These are phyloP conservation scores for Camelus dromedarius DNA, from an alignment of 2,113 vertebrate genomes.

Conservation along the genomic window DNA sequence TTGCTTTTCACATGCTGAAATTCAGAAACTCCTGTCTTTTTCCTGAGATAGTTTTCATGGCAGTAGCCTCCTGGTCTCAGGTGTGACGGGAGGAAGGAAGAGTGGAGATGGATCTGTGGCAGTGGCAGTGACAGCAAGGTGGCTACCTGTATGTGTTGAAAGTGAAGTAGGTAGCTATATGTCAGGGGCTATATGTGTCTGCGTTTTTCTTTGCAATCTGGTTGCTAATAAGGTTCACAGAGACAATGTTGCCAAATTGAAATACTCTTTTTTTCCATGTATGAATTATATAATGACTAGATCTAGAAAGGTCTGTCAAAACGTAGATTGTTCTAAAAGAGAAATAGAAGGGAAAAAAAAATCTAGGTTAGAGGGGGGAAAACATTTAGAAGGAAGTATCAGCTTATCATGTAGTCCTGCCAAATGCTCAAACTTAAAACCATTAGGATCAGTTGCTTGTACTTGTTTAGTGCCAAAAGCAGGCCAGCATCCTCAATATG, in stretches of 20 bases:
- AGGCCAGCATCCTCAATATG: background rate
- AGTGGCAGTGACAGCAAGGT: background rate
- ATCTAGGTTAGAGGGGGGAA: constrained; percentile 53
- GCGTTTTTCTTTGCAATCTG: constrained; percentile 57
- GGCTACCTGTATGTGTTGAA: background rate
- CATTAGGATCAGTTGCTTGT: constrained; percentile 71
- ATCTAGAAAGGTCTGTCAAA: constrained; percentile 63
- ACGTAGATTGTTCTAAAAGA: constrained; percentile 62
- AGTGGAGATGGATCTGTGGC: background rate
- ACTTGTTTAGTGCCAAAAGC: constrained; percentile 60
- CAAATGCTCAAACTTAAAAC: constrained; percentile 79
- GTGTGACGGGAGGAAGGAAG: background rate
- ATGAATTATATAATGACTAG: constrained; percentile 43
- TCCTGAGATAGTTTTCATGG: background rate
- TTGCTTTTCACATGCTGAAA: constrained; percentile 57
- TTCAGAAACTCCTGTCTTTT: background rate
- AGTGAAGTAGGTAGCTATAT: background rate
- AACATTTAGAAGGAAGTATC: constrained; percentile 69
- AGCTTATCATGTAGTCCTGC: constrained; percentile 67
- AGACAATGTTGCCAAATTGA: constrained; percentile 47
- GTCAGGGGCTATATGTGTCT: background rate
- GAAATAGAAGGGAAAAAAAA: constrained; percentile 55
- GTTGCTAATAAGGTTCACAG: constrained; percentile 38
- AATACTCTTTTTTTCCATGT: constrained; percentile 7
- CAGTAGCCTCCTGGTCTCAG: background rate